Evolutionary conservation across 1,140 invertebrate genomes (phyloP).

Genomic region (Lepidurus couesii): DNA sequence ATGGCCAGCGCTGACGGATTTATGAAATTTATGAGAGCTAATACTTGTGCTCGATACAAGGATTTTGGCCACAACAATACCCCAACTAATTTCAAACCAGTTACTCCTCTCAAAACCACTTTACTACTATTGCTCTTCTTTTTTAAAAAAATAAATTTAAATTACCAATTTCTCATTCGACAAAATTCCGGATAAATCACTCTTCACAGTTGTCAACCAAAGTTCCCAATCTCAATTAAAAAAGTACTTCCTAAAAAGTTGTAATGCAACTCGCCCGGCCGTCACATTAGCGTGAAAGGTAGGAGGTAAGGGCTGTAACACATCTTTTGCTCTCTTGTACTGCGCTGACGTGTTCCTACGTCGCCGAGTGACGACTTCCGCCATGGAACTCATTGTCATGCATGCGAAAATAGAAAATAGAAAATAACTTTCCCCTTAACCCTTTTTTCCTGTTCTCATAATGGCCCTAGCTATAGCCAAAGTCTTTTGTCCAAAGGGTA

Average conservation of each 20-base stretch:
- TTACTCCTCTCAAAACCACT: background rate
- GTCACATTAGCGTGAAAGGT: slow-evolving; percentile 9
- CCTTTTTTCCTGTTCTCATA: slow-evolving; percentile 22
- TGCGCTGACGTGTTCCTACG: background rate
- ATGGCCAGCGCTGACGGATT: background rate
- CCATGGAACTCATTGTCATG: slow-evolving; percentile 12
- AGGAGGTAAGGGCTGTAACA: background rate
- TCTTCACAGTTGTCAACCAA: background rate
- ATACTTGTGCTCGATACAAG: background rate
- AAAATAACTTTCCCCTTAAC: background rate
- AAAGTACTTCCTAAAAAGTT: too few species aligned
- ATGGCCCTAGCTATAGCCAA: background rate
- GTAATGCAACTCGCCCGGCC: background rate
- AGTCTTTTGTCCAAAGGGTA: background rate
- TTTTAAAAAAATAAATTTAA: background rate
- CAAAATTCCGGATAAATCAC: background rate
- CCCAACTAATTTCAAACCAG: slow-evolving; percentile 7
- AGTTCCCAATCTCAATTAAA: background rate
- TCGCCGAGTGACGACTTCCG: slow-evolving; percentile 20
- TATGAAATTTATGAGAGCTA: background rate
- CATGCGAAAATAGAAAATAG: slow-evolving; percentile 19
- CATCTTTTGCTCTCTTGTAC: background rate
- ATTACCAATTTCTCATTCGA: background rate
- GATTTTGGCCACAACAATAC: background rate
- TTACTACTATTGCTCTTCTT: background rate